Evolutionary conservation across 2,113 vertebrate genomes (phyloP).

Genomic region (Oncorhynchus clarkii): DNA sequence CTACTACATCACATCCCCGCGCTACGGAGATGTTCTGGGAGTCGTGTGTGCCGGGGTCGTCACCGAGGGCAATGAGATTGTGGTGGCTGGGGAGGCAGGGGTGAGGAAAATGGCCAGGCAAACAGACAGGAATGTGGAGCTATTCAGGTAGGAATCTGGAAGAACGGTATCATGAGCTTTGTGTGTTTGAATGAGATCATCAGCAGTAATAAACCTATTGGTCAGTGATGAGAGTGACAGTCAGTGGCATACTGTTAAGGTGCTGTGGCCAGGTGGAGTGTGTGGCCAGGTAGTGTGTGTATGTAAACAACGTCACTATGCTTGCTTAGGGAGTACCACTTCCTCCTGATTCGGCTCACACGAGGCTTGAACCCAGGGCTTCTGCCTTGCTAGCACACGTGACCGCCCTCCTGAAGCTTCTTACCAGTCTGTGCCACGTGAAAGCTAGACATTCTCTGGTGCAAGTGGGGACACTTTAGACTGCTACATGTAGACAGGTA

Average conservation of each 20-base stretch:
- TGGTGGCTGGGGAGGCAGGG: slow-evolving; percentile 89
- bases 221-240: background rate
- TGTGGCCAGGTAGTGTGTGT: background rate
- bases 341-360: too few species aligned
- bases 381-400: too few species aligned
- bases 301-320: too few species aligned
- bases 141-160: slow-evolving; percentile 81
- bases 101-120: slow-evolving; percentile 82
- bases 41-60: slow-evolving; percentile 86
- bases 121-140: slow-evolving; percentile 83
- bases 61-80: slow-evolving; percentile 85
- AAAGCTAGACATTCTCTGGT: too few species aligned
- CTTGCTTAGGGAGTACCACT: too few species aligned
- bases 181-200: background rate
- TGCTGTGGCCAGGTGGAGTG: background rate
- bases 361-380: background rate
- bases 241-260: too few species aligned
- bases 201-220: background rate
- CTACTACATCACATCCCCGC: slow-evolving; percentile 93
- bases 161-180: background rate
- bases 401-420: too few species aligned
- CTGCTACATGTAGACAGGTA: too few species aligned
- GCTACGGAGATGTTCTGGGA: slow-evolving; percentile 87
- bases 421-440: too few species aligned
- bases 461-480: too few species aligned